Percentiles rank a stretch among this genome's conserved stretches.
phyloP scores from a whole-genome alignment of 2,797 vertebrate genomes.

The Eospalax fontanierii region DNA sequence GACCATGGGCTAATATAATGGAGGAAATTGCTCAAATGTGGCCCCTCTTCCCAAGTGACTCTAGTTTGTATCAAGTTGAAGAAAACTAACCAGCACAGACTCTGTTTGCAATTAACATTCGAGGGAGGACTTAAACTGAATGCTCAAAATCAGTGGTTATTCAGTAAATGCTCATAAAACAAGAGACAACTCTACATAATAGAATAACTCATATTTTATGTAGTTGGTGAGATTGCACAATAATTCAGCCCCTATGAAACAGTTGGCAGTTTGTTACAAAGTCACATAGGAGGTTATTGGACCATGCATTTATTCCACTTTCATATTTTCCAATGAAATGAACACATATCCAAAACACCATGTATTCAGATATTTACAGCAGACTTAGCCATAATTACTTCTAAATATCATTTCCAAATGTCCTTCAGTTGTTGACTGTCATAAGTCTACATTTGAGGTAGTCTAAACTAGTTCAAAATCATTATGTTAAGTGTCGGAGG shows the following conservation, averaged over 20 bases:
- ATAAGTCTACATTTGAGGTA: no score
- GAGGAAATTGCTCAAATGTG: no score
- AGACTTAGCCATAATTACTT: not conserved
- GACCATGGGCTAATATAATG: no score
- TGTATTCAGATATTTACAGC: not conserved
- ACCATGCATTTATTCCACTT: not conserved
- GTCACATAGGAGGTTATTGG: not conserved
- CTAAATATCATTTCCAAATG: not conserved
- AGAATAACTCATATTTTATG: no score
- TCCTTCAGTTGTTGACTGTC: not conserved
- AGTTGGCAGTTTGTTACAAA: not conserved
- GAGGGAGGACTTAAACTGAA: not conserved
- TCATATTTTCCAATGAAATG: constrained; percentile 3
- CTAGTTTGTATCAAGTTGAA: no score
- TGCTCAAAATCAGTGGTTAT: not conserved
- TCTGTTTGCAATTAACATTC: not conserved
- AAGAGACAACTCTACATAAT: no score
- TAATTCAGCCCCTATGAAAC: not conserved
- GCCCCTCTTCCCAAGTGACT: no score
- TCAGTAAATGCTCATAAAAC: no score
- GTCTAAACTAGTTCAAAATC: not conserved
- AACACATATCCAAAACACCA: not conserved
- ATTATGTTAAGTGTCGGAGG: not conserved
- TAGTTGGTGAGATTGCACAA: no score
- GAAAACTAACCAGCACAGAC: no score